phyloP scores from a whole-genome alignment of 2,113 vertebrate species.

The Lepus americanus region DNA sequence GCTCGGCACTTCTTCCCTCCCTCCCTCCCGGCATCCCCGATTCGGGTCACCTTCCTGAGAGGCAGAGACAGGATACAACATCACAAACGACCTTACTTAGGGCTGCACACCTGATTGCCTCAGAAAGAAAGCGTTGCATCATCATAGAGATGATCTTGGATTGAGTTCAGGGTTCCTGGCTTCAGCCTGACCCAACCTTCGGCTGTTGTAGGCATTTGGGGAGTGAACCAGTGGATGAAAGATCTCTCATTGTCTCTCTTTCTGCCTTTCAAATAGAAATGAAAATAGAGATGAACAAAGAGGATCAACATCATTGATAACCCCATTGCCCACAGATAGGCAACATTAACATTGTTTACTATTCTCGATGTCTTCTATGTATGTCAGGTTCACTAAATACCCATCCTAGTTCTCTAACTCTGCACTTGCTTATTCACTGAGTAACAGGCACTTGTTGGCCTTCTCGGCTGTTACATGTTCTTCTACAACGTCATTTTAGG shows the following conservation, averaged over 20 bases:
- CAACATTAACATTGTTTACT: not conserved
- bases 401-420: not conserved
- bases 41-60: not conserved
- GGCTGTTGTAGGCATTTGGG: too few species aligned
- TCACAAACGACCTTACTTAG: not conserved
- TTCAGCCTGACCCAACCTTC: too few species aligned
- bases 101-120: too few species aligned
- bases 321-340: not conserved
- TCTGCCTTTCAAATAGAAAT: too few species aligned
- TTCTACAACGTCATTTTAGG: not conserved
- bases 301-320: not conserved
- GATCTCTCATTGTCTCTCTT: too few species aligned
- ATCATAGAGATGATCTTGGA: too few species aligned
- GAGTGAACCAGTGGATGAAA: too few species aligned
- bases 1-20: fast-evolving
- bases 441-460: not conserved
- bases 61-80: not conserved
- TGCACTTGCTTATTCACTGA: not conserved
- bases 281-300: not conserved
- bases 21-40: not conserved
- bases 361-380: not conserved
- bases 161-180: too few species aligned
- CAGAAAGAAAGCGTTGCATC: not conserved
- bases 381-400: not conserved
- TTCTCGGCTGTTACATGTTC: not conserved